Evolutionary conservation across 2,113 vertebrate genomes (phyloP).

Genomic region (Dipodomys merriami): DNA sequence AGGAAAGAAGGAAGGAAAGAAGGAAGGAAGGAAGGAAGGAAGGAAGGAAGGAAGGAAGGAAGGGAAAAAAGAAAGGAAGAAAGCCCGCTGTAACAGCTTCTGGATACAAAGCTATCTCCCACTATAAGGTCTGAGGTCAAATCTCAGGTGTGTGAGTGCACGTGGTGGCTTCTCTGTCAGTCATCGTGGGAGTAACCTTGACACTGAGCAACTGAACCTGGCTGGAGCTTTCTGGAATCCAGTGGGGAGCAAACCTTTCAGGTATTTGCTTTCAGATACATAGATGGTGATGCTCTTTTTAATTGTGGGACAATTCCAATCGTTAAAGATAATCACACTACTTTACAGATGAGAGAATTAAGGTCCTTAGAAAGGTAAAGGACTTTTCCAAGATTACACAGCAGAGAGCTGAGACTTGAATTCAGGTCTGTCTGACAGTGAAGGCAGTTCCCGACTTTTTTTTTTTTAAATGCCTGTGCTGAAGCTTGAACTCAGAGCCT

Average conservation of each 20-base stretch:
- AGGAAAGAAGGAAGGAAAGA: too few relatives aligned
- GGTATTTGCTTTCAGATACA: background rate
- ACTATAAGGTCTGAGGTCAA: background rate
- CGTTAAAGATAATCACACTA: background rate
- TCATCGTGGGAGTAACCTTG: background rate
- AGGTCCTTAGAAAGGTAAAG: background rate
- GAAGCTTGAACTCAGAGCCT: too few relatives aligned
- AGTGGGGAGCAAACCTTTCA: background rate
- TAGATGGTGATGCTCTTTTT: background rate
- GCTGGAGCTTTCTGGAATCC: background rate
- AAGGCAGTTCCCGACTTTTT: background rate
- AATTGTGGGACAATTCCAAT: background rate
- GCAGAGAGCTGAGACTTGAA: background rate
- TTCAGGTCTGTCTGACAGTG: background rate
- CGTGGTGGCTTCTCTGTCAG: background rate
- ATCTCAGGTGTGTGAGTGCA: rapidly evolving
- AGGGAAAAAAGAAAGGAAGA: too few relatives aligned
- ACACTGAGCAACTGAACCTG: background rate
- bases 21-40: too few relatives aligned
- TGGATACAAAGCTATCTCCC: background rate
- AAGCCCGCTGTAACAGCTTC: background rate
- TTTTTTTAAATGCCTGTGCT: too few relatives aligned
- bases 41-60: too few relatives aligned
- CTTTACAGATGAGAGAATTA: conserved; percentile 10
- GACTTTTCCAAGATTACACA: too few relatives aligned